Conservation (phyloP, 2,113 vertebrate species). For the Nematolebias whitei region DNA sequence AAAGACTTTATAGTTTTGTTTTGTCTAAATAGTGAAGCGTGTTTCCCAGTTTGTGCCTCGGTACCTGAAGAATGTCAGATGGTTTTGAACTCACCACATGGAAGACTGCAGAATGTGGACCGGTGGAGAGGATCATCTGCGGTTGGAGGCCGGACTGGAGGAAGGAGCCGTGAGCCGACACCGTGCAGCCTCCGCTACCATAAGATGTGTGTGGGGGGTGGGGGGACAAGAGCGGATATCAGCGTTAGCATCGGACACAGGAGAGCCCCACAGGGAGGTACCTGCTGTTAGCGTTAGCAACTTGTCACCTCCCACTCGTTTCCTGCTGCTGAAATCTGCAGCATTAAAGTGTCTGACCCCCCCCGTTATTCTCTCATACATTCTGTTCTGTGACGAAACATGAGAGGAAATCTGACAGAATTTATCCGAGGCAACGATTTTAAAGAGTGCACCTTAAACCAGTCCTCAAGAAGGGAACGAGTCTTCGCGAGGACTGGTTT, state of each 20-base stretch:
- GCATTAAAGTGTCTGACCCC: conserved; percentile 35
- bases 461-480: too few species aligned
- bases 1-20: too few species aligned
- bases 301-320: conserved; percentile 58
- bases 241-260: conserved; percentile 39
- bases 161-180: conserved; percentile 89
- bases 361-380: neutral
- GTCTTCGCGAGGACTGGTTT: neutral
- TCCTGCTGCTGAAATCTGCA: conserved; percentile 42
- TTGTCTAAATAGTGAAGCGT: too few species aligned
- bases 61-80: neutral
- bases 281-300: conserved; percentile 64
- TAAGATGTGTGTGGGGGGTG: conserved; percentile 29
- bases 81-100: conserved; percentile 88
- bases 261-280: conserved; percentile 53
- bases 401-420: neutral
- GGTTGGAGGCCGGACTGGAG: conserved; percentile 90
- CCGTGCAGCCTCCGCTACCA: conserved; percentile 92
- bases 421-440: too few species aligned
- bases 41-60: too few species aligned
- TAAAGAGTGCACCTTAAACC: too few species aligned
- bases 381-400: conserved; percentile 5
- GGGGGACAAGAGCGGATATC: conserved; percentile 33
- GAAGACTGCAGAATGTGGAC: conserved; percentile 84
- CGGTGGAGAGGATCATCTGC: conserved; percentile 90